Percentiles rank a stretch among this genome's conserved stretches.
Evolutionary conservation across 2,113 vertebrate genomes (phyloP).

Genomic region (Pterophyllum scalare): DNA sequence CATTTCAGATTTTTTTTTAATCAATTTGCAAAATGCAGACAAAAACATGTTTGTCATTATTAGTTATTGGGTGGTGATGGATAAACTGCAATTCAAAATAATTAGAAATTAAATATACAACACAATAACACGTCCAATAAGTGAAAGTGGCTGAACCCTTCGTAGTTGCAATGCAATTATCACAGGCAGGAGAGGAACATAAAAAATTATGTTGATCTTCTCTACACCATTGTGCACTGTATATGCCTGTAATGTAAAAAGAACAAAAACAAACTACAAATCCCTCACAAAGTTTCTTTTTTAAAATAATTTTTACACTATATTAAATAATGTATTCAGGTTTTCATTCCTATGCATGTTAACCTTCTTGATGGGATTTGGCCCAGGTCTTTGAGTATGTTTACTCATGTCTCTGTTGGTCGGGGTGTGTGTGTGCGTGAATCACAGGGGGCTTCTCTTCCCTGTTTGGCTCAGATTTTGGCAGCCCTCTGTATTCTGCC

Average conservation of each 20-base stretch:
- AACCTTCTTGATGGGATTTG: constrained; percentile 70
- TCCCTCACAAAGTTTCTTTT: not conserved
- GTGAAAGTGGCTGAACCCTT: not conserved
- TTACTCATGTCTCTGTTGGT: constrained; percentile 55
- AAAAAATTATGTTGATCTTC: not conserved
- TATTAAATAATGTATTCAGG: constrained; percentile 26
- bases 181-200: not conserved
- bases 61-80: not conserved
- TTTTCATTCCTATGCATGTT: constrained; percentile 37
- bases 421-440: constrained; percentile 48
- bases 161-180: not conserved
- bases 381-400: constrained; percentile 49
- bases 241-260: not conserved
- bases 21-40: not conserved
- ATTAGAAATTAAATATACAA: constrained; percentile 12
- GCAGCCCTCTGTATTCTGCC: constrained; percentile 73
- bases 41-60: not conserved
- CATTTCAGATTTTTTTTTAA: not conserved
- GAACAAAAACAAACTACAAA: not conserved
- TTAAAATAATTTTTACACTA: not conserved
- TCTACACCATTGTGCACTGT: not conserved
- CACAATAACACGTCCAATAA: not conserved
- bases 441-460: constrained; percentile 69
- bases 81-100: not conserved
- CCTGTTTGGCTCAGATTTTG: constrained; percentile 75